Evolutionary conservation across 2,888 invertebrate species (phyloP), one percentile per base, ranked within the genome.

Genomic region (Phortica okadai): DNA sequence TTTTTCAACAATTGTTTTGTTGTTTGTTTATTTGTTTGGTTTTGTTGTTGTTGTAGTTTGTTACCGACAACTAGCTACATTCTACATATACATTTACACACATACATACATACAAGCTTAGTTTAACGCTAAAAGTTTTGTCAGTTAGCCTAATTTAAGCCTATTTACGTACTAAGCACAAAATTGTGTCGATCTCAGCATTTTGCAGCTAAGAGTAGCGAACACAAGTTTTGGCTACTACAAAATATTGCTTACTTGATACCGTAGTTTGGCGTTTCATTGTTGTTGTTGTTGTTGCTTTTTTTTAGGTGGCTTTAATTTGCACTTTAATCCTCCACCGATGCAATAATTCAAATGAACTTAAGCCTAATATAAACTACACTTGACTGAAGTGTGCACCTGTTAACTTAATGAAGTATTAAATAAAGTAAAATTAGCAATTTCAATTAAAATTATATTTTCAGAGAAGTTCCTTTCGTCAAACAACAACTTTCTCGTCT

Each of bases 201-300:
- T 44, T 62, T 62, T 59, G n/a, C 25, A 21, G 59, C 70, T 16
- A 21, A 42, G 41, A 5, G 6, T 42, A 58, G 6, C 72, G 56
- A 8, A 50, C 73, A 73, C 59, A 41, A 73, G 11, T 50, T n/a
- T 50, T 33, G 25, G 14, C 45, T 74, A 64, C 50, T 78, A 75
- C 73, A 81, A 87, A 88, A 88, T 89, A 89, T 89, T 89, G 89
- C 89, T 89, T 83, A 83, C 81, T 81, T 83, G 83, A 87, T 86
- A 87, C 83, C 80, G 85, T 82, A 81, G 83, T 80, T 33, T 80
- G 78, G 77, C 67, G 70, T 69, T 66, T 69, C 75, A 21, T 0
- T 33, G 33, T 33, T 33, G 33, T 33, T 33, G 33, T 33, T 33
- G 2, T 33, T 33, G 33, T 33, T 33, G 33, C 4, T 80, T 44